Evolutionary conservation across 2,888 invertebrate species (phyloP).

Genomic region (Pegoplata infirma): DNA sequence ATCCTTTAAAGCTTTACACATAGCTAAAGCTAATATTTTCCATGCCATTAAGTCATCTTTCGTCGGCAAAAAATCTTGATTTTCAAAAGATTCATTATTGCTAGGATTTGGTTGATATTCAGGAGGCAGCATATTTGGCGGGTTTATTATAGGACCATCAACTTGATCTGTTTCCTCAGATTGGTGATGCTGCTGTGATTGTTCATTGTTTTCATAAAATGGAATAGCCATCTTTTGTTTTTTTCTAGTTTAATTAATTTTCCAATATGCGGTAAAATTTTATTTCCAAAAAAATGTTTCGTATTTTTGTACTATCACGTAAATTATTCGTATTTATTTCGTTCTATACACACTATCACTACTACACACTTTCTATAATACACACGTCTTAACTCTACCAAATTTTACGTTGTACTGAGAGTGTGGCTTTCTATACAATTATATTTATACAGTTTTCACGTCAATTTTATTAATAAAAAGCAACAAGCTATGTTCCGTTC

Average conservation of each 20-base stretch:
- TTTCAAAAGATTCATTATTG: background rate
- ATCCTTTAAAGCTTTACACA: conserved; percentile 75
- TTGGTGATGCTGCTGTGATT: conserved; percentile 40
- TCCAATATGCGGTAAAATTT: background rate
- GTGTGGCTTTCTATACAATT: conserved; percentile 10
- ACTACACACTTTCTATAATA: background rate
- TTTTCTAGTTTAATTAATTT: conserved; percentile 28
- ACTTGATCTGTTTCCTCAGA: conserved; percentile 69
- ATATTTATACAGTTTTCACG: conserved; percentile 54
- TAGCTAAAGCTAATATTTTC: conserved; percentile 74
- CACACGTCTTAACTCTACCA: conserved; percentile 37
- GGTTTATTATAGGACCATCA: conserved; percentile 66
- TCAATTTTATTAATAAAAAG: background rate
- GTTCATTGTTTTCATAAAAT: conserved; percentile 72
- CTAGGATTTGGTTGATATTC: background rate
- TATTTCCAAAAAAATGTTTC: background rate
- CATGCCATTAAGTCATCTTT: conserved; percentile 70
- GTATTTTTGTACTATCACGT: conserved; percentile 55
- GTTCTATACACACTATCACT: conserved; percentile 13
- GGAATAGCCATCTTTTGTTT: conserved; percentile 76
- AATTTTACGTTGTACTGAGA: conserved; percentile 45
- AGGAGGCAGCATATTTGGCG: conserved; percentile 1
- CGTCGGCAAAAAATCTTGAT: background rate
- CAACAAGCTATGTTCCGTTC: conserved; percentile 28
- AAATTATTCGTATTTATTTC: conserved; percentile 41